Evolutionary conservation across 2,888 invertebrate genomes (phyloP), one percentile per base, ranked within the genome.

Genomic region (Amorpha juglandis): DNA sequence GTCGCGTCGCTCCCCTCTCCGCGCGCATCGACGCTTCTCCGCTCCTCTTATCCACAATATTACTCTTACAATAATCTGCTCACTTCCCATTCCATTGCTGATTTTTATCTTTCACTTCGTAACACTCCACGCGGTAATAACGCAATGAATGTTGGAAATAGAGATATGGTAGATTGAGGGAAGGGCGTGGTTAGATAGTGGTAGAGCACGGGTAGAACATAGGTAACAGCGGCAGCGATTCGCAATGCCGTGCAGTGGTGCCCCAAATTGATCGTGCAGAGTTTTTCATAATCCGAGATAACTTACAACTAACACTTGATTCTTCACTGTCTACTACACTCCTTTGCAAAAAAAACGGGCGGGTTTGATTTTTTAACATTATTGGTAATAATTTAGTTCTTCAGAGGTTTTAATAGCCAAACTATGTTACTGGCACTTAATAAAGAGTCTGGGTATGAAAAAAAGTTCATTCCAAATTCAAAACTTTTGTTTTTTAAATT

Each of bases 1-100:
- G 73, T 73, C 85, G 87, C 83, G 77, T 79, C 84, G 87, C 88
- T 86, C 83, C 83, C 84, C 83, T 82, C 77, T 80, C 77, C 77
- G 78, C 64, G 48, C 66, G 27, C 33, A 42, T 38, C 63, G 51
- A 21, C 52, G 42, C 11, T 53, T 63, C 47, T 62, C 66, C 50
- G 66, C 66, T 66, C 45, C 62, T 50, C 51, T 52, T 47, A 47
- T n/a, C 21, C 50, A 33, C 50, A 33, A 35, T 62, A 66, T 42
- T 47, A n/a, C 19, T 12, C 21, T 21, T 12, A n/a, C 21, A 51
- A 38, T 19, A n/a, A 9, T 42, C 12, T 7, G n/a, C 9, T 16
- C 16, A 33, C n/a, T 66, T 65, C 21, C 19, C 0, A 1, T 51
- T 74, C 50, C 77, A 78, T 70, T 72, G 73, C 78, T 62, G 27